A percentile compares a stretch with the other conserved stretches of the same genome.
These are phyloP conservation scores for Cheirogaleus medius DNA, from an alignment of 2,113 vertebrate genomes.

Conservation along the genomic window DNA sequence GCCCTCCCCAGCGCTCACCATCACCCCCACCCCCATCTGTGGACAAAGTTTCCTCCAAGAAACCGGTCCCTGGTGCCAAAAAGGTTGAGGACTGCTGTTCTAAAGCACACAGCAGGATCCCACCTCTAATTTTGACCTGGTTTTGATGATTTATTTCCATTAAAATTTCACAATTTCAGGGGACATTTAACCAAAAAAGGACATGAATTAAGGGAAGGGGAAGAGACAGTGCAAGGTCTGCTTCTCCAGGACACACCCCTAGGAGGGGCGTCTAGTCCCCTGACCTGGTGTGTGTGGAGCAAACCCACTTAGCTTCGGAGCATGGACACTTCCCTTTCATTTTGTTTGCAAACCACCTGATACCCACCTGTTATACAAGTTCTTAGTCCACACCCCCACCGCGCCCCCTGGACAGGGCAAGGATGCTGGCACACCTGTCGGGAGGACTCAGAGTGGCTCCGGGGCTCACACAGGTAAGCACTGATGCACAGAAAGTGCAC, in stretches of 20 bases:
- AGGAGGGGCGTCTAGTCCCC: accelerated
- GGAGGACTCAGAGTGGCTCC: no score
- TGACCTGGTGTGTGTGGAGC: no score
- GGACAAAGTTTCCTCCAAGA: no score
- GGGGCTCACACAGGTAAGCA: accelerated
- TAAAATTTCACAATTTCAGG: not conserved
- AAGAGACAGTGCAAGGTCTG: accelerated
- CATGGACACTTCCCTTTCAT: not conserved
- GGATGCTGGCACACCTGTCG: not conserved
- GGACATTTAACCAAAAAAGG: not conserved
- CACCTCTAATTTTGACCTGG: not conserved
- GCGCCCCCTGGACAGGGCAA: not conserved
- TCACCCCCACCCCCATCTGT: no score
- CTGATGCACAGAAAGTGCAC: not conserved
- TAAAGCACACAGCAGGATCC: not conserved
- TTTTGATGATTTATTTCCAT: not conserved
- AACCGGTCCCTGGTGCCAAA: no score
- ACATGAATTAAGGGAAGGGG: not conserved
- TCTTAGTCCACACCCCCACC: not conserved
- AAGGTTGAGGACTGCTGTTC: no score
- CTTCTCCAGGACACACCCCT: accelerated
- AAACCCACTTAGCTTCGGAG: not conserved
- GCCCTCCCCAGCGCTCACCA: no score
- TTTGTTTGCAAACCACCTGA: not conserved
- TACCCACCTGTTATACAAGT: not conserved